Evolutionary conservation across 2,113 vertebrate genomes (phyloP).

Genomic region (Prunella himalayana): DNA sequence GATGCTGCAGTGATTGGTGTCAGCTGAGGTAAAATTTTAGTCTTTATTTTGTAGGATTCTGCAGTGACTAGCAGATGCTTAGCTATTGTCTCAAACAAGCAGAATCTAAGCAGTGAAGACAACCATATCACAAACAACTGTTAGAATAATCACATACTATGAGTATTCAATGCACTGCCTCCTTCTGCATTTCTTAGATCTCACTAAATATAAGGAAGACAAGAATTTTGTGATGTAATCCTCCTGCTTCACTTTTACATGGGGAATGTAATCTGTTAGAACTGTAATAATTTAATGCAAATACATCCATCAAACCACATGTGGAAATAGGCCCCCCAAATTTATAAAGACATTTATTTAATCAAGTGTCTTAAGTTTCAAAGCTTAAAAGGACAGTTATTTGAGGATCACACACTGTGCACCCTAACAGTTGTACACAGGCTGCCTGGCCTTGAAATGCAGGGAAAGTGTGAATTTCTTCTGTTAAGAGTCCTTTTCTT

Average conservation of each 20-base stretch:
- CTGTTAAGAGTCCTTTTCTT: background rate
- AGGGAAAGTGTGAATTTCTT: background rate
- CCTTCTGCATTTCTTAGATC: background rate
- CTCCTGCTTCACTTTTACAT: background rate
- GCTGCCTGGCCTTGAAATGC: background rate
- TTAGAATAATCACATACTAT: background rate
- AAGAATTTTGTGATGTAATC: background rate
- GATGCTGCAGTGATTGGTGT: constrained; percentile 38
- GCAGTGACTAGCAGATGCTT: constrained; percentile 30
- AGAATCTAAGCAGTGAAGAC: constrained; percentile 7
- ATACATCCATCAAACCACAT: background rate
- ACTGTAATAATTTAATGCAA: background rate
- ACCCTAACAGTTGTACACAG: background rate
- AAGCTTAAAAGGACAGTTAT: background rate
- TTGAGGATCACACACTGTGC: background rate
- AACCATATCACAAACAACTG: constrained; percentile 22
- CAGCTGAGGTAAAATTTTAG: constrained; percentile 28
- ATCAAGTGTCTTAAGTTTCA: background rate
- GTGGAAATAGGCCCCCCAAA: background rate
- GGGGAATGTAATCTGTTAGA: background rate
- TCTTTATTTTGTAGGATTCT: constrained; percentile 3
- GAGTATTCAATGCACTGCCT: background rate
- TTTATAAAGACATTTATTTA: background rate
- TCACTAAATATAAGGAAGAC: background rate
- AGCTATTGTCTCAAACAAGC: background rate